Base-by-base conservation (phyloP, 2,113 vertebrate species). In the Sander lucioperca region DNA sequence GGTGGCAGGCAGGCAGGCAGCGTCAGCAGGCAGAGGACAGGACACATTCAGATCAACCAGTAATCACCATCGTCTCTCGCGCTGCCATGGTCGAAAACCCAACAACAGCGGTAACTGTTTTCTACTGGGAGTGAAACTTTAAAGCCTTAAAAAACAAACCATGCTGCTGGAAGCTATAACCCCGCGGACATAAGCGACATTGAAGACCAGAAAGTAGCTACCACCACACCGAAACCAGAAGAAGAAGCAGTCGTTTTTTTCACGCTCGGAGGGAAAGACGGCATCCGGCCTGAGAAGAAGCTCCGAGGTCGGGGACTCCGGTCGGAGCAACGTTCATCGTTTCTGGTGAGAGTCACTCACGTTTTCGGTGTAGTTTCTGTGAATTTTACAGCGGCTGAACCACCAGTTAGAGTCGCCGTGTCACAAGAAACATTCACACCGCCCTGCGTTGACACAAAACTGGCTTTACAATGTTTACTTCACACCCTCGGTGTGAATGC, bases 231-330 rank as follows among this genome's bases (percentile, higher is more conserved):
- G 61, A 86, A 80, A 72, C 89, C 86, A 43, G 79, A 70, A 75
- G 74, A 53, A 53, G 51, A 21, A 33, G 58, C 30, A 36, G 61
- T 67, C 75, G 47, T 72, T 45, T 61, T 64, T 67, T 80, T 48
- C 76, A 89, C 89, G 61, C 77, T 64, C 91, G 85, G 76, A 85
- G 74, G 79, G 74, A 89, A 94, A 90, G 90, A 94, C 94, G 93
- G 91, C 92, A 83, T 94, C 93, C 93, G 93, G 94, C 88, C 89
- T 88, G 90, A 92, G 80, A 79, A 94, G 92, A 93, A 92, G 92
- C 93, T 94, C 92, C 67, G 94, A 93, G 93, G 93, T 93, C 79
- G 92, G 94, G 94, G 94, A 93, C 77, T 88, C 90, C 64, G 91
- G 88, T 87, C 92, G 89, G 89, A 93, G 82, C 89, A 89, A 33